Evolutionary conservation across 1,140 invertebrate species (phyloP).

Genomic region (Apocrypta bakeri): DNA sequence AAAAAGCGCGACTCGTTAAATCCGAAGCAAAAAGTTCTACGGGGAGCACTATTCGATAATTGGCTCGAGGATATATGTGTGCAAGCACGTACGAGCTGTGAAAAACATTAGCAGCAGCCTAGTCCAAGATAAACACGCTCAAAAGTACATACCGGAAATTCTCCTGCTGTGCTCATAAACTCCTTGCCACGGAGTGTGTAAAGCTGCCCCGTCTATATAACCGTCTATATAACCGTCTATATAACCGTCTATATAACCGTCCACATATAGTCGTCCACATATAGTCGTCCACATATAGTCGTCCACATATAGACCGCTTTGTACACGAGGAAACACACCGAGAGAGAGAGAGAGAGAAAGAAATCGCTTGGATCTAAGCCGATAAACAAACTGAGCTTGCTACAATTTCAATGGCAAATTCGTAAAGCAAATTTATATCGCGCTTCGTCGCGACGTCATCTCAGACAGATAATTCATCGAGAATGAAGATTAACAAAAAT

Average conservation of each 20-base stretch:
- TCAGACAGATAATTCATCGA: no score
- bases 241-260: background rate
- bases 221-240: background rate
- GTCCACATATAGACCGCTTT: no score
- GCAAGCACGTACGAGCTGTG: background rate
- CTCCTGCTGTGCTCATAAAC: slow-evolving; percentile 7
- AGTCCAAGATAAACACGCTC: background rate
- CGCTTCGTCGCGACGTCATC: background rate
- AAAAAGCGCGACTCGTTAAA: background rate
- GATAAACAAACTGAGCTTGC: slow-evolving; percentile 3
- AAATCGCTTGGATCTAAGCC: background rate
- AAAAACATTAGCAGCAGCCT: background rate
- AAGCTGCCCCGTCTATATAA: no score
- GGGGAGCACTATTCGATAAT: background rate
- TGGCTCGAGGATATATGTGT: background rate
- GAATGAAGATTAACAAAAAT: background rate
- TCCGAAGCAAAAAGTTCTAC: background rate
- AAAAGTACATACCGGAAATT: background rate
- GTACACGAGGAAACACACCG: no score
- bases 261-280: no score
- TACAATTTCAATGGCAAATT: slow-evolving; percentile 46
- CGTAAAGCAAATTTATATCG: background rate
- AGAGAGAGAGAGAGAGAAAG: background rate
- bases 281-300: no score
- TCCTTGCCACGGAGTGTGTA: slow-evolving; percentile 3